A percentile compares a stretch with the other conserved stretches of the same genome.
Conservation (phyloP, 2,888 invertebrate species). For the Biston betularia region DNA sequence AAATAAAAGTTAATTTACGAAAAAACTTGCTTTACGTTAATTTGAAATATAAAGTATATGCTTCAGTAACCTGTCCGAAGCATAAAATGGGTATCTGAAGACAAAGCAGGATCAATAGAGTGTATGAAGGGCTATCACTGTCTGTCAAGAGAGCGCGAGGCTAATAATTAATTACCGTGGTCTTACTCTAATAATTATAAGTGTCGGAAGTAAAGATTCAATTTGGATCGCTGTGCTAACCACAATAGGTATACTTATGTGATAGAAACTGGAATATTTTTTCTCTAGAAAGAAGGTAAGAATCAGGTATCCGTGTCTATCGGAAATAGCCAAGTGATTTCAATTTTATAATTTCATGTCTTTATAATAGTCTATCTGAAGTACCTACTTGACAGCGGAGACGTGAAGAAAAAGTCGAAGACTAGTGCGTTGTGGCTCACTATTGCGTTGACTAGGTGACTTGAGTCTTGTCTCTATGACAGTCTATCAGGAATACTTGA, state of each 20-base stretch:
- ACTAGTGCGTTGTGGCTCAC: neutral
- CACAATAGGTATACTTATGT: too few species aligned
- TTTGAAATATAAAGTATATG: neutral
- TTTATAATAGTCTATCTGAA: conserved; percentile 88
- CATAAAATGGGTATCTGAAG: neutral
- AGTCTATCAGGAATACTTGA: conserved; percentile 95
- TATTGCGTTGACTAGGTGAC: neutral
- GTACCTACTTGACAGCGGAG: conserved; percentile 97
- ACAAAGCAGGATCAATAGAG: neutral
- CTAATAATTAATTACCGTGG: neutral
- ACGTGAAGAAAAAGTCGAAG: conserved; percentile 91
- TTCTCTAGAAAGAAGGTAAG: too few species aligned
- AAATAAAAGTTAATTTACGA: neutral
- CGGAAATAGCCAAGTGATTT: too few species aligned
- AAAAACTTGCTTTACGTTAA: neutral
- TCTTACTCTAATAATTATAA: neutral
- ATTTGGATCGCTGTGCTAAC: too few species aligned
- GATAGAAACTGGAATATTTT: too few species aligned
- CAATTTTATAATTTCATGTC: too few species aligned
- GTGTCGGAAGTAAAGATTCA: too few species aligned
- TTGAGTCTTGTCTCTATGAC: neutral
- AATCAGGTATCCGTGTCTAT: too few species aligned
- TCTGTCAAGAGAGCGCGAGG: too few species aligned
- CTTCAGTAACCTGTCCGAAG: neutral
- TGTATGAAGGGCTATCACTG: too few species aligned